Evolutionary conservation across 1,140 invertebrate species (phyloP), one percentile per base, ranked within the genome.

Genomic region (Subanguina moxae): DNA sequence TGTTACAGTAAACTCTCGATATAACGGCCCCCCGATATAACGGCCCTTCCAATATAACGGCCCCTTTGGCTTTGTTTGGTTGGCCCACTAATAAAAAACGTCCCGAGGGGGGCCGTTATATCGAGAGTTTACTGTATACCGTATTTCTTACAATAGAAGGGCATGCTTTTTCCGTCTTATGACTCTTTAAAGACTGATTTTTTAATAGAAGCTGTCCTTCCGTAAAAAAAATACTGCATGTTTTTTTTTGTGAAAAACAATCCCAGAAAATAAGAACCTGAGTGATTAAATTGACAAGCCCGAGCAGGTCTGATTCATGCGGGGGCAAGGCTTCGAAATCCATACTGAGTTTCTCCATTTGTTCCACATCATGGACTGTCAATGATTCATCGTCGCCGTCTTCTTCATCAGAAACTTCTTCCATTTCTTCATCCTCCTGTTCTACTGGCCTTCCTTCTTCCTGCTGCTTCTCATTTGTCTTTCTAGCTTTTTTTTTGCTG

Each of bases 241-340:
- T 38, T 21, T 7, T 28, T 5, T 8, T 7, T 61, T 61, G 1
- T 21, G 19, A 61, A 61, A 19, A 3, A 19, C n/a, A 73, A 9
- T 57, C 11, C 1, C 8, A 23, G 42, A 21, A 30, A 30, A 30
- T 25, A 21, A n/a, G 7, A n/a, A 74, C 73, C 45, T 76, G 74
- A 1, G 71, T 61, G 17, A 78, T 32, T 25, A 76, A 63, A 62
- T 77, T 78, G 28, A 57, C 61, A 7, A 76, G 30, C 43, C 65
- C 64, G 13, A 75, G 52, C 23, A 73, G 21, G 64, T 76, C 74
- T 1, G 45, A 58, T n/a, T 68, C 48, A 57, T 64, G 42, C 3
- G 76, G 75, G 0, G 74, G 74, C 42, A 75, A 67, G 0, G 74
- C 74, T 62, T 76, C 74, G 65, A 76, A 76, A 42, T 76, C 70